A percentile compares a stretch with the other conserved stretches of the same genome.
These are phyloP conservation scores for Chromoteleia sp. DNA, from an alignment of 2,888 invertebrate genomes.

Conservation along the genomic window DNA sequence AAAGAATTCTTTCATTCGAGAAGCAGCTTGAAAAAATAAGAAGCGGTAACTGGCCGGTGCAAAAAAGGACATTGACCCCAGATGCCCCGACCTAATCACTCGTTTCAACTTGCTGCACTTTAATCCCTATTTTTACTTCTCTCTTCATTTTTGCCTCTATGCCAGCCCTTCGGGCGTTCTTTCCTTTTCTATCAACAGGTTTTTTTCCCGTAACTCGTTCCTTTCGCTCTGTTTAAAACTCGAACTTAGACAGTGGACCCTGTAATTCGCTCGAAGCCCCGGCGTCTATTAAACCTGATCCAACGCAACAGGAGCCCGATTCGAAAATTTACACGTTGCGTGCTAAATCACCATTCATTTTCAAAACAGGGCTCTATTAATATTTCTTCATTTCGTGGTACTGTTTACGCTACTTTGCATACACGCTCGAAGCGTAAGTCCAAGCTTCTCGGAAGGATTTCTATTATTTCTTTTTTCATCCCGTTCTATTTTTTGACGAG, in stretches of 20 bases:
- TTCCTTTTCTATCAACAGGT: conserved; percentile 35
- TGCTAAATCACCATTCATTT: conserved; percentile 55
- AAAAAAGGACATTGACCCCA: conserved; percentile 46
- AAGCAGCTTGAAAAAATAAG: conserved; percentile 19
- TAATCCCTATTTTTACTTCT: conserved; percentile 39
- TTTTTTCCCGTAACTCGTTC: conserved; percentile 11
- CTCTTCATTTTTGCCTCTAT: conserved; percentile 7
- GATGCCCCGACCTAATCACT: conserved; percentile 44
- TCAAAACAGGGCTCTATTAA: conserved; percentile 42
- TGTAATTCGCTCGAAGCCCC: conserved; percentile 35
- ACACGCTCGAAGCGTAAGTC: neutral
- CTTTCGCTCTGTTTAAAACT: conserved; percentile 1
- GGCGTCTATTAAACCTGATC: conserved; percentile 31
- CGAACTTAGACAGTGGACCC: conserved; percentile 29
- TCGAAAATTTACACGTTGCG: conserved; percentile 49
- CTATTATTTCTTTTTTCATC: conserved; percentile 5
- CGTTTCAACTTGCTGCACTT: conserved; percentile 24
- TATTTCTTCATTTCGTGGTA: conserved; percentile 45
- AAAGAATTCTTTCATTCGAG: too few relatives aligned
- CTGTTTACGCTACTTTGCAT: conserved; percentile 38
- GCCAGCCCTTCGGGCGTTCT: neutral
- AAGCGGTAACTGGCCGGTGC: conserved; percentile 6
- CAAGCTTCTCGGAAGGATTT: conserved; percentile 20
- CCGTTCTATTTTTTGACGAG: conserved; percentile 14
- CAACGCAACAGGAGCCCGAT: conserved; percentile 31